Percentiles rank a stretch among this genome's conserved stretches.
Evolutionary conservation across 2,113 vertebrate genomes (phyloP).

Genomic region (Anoura caudifer): DNA sequence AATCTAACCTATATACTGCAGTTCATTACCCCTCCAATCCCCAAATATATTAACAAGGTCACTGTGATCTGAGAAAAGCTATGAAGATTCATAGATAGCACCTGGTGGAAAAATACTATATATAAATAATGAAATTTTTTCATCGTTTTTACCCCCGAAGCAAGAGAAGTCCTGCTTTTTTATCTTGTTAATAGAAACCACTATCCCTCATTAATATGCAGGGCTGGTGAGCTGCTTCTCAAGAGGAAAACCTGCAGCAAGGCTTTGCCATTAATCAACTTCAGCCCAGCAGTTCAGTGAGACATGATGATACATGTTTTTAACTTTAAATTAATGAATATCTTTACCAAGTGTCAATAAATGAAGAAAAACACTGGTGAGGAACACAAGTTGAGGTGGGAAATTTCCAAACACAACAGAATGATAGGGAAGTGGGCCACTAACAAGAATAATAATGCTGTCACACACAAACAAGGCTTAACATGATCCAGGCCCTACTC

Average conservation of each 20-base stretch:
- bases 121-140: slow-evolving; percentile 99
- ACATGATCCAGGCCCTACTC: slow-evolving; percentile 95
- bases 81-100: slow-evolving; percentile 92
- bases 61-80: slow-evolving; percentile 85
- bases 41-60: slow-evolving; percentile 79
- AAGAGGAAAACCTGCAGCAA: slow-evolving; percentile 97
- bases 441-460: slow-evolving; percentile 99
- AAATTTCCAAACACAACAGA: slow-evolving; percentile 93
- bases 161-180: slow-evolving; percentile 97
- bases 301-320: slow-evolving; percentile 99
- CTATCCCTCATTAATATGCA: slow-evolving; percentile 99
- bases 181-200: slow-evolving; percentile 99
- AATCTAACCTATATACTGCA: slow-evolving; percentile 79
- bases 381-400: slow-evolving; percentile 89
- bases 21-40: slow-evolving; percentile 75
- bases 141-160: slow-evolving; percentile 96
- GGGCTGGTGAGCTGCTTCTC: slow-evolving; percentile 96
- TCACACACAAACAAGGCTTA: slow-evolving; percentile 99
- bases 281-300: slow-evolving; percentile 97
- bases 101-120: slow-evolving; percentile 91
- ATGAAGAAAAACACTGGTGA: slow-evolving; percentile 92
- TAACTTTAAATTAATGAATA: slow-evolving; percentile 99
- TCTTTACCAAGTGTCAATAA: slow-evolving; percentile 99
- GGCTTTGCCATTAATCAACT: slow-evolving; percentile 99
- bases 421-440: slow-evolving; percentile 91